phyloP scores from a whole-genome alignment of 2,888 invertebrate species.

The Blastobasis lacticolella region DNA sequence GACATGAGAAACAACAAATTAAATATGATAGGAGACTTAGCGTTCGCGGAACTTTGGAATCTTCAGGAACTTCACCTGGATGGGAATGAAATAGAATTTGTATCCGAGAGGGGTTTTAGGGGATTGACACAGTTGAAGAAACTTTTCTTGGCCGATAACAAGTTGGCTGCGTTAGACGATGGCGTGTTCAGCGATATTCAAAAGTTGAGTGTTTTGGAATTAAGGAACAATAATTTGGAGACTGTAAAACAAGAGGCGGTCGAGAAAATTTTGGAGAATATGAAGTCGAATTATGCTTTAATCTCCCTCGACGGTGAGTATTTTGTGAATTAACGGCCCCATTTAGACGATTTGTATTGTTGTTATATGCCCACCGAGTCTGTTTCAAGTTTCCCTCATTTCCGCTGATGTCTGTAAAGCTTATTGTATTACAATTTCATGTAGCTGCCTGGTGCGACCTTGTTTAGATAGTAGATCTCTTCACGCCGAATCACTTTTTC shows the following conservation, averaged over 20 bases:
- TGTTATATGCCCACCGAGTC: no score
- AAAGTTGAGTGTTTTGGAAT: slow-evolving; percentile 82
- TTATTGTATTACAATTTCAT: no score
- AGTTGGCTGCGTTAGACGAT: slow-evolving; percentile 79
- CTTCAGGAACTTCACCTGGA: slow-evolving; percentile 82
- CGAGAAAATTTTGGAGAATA: slow-evolving; percentile 81
- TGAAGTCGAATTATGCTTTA: slow-evolving; percentile 80
- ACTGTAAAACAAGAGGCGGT: slow-evolving; percentile 83
- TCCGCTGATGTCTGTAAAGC: no score
- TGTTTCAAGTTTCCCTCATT: no score
- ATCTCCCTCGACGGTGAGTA: slow-evolving; percentile 85
- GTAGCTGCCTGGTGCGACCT: no score
- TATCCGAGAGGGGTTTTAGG: slow-evolving; percentile 84
- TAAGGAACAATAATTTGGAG: slow-evolving; percentile 84
- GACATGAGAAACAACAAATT: slow-evolving; percentile 85
- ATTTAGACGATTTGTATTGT: slow-evolving; percentile 23
- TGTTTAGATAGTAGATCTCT: no score
- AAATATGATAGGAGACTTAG: slow-evolving; percentile 85
- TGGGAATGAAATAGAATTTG: slow-evolving; percentile 81
- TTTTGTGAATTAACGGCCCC: slow-evolving; percentile 23
- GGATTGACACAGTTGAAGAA: slow-evolving; percentile 83
- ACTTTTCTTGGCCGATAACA: slow-evolving; percentile 84
- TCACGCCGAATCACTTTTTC: no score
- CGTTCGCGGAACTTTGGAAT: slow-evolving; percentile 86
- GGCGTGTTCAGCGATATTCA: slow-evolving; percentile 82